Base-by-base conservation (phyloP, 2,113 vertebrate genomes). In the Poicephalus meyeri region DNA sequence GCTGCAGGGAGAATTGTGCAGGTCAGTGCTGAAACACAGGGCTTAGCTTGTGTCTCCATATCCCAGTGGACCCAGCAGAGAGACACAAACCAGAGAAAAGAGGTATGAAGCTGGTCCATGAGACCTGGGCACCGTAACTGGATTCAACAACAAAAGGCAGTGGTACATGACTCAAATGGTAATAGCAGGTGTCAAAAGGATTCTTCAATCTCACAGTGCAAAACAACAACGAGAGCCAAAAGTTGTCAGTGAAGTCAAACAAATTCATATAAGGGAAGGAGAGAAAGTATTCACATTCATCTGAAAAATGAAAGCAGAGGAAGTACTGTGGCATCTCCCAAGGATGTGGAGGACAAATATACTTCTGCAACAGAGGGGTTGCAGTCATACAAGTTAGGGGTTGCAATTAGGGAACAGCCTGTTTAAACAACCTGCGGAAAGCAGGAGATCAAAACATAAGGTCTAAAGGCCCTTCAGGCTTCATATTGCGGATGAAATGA, bases 1-100 rank as follows among this genome's bases (percentile, higher is more conserved):
- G 10, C 8, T 29, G 46, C 66, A 77, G 31, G 44, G 41, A 6
- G n/a, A 58, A 68, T 25, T 1, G 1, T 1, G 11, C 33, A n/a
- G 33, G 60, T 25, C 3, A 5, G 2, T 18, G 49, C 33, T 10
- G 2, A 73, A 77, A 70, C 2, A 1, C 1, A 0, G 15, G 8
- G 4, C 52, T 71, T 23, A 29, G 26, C 19, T 52, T 56, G 65
- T 6, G 2, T 42, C 21, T 39, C 29, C 25, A 2, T 23, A 41
- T 29, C 88, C 21, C 39, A 86, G 29, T 1, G 4, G 19, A 72
- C 0, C 2, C 15, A 61, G 64, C 33, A 72, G 28, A 60, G 35
- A 49, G 24, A 21, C 4, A 66, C 19, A 65, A 66, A 84, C 29
- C 46, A 53, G 50, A 24, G 19, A 33, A 91, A 84, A 87, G 41